These are phyloP conservation scores for Tetramorium alpestre DNA, from an alignment of 1,140 invertebrate genomes.

Conservation along the genomic window DNA sequence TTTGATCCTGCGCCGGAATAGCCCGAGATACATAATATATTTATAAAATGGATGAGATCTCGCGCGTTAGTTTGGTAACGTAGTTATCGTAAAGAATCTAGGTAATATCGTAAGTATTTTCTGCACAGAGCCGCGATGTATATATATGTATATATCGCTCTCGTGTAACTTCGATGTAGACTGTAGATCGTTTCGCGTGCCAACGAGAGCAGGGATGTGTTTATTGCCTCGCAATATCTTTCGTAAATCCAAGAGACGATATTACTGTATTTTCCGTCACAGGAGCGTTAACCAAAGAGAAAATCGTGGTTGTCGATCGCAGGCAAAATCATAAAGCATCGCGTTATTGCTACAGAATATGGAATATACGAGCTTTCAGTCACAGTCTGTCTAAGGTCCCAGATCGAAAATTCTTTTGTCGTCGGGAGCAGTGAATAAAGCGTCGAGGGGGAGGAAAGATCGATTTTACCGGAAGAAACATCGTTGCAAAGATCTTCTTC, in stretches of 20 bases:
- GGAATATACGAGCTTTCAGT: conserved; percentile 50
- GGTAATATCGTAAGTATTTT: background rate
- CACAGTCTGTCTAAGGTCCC: conserved; percentile 35
- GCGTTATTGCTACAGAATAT: conserved; percentile 50
- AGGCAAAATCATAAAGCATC: conserved; percentile 36
- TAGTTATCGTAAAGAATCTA: conserved; percentile 29
- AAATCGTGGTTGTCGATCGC: conserved; percentile 46
- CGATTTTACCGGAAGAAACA: conserved; percentile 44
- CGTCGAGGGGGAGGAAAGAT: background rate
- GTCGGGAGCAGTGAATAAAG: conserved; percentile 47
- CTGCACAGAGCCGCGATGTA: background rate
- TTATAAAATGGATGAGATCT: background rate
- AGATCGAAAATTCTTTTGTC: conserved; percentile 58
- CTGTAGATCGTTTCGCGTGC: background rate
- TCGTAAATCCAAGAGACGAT: background rate
- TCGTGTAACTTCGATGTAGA: background rate
- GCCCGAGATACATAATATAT: background rate
- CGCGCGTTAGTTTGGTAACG: background rate
- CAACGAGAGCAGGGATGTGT: background rate
- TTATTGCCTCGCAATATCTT: conserved; percentile 34
- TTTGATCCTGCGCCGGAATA: background rate
- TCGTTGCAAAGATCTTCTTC: conserved; percentile 26
- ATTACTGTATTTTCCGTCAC: background rate
- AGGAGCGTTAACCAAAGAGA: conserved; percentile 34
- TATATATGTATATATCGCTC: too few relatives aligned